Evolutionary conservation across 2,113 vertebrate genomes (phyloP).

Genomic region (Rafetus swinhoei): DNA sequence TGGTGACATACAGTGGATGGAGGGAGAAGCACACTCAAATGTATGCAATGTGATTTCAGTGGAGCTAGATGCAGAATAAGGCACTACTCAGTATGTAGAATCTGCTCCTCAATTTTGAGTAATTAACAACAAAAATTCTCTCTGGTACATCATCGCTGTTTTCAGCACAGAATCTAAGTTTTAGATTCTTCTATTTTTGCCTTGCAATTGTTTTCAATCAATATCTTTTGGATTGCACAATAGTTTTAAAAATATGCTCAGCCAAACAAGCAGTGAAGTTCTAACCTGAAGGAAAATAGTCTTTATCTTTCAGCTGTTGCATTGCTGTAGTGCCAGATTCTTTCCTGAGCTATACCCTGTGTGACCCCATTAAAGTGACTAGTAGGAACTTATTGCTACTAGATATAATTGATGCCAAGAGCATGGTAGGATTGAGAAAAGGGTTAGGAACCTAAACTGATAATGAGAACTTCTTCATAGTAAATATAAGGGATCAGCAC

Average conservation of each 20-base stretch:
- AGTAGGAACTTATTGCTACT: background rate
- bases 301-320: conserved; percentile 30
- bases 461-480: background rate
- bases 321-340: background rate
- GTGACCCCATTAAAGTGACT: background rate
- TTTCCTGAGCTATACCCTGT: background rate
- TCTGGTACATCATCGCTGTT: background rate
- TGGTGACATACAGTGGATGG: background rate
- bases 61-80: background rate
- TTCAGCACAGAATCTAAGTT: background rate
- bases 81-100: background rate
- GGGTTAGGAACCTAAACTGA: background rate
- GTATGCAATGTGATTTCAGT: background rate
- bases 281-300: conserved; percentile 30
- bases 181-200: background rate
- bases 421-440: background rate
- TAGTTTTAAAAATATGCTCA: background rate
- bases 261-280: background rate
- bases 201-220: background rate
- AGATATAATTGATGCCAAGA: background rate
- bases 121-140: background rate
- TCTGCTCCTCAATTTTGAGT: background rate
- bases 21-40: background rate
- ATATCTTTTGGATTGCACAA: background rate
- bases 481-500: background rate